Conservation (phyloP, 2,113 vertebrate genomes). For the Cololabis saira region DNA sequence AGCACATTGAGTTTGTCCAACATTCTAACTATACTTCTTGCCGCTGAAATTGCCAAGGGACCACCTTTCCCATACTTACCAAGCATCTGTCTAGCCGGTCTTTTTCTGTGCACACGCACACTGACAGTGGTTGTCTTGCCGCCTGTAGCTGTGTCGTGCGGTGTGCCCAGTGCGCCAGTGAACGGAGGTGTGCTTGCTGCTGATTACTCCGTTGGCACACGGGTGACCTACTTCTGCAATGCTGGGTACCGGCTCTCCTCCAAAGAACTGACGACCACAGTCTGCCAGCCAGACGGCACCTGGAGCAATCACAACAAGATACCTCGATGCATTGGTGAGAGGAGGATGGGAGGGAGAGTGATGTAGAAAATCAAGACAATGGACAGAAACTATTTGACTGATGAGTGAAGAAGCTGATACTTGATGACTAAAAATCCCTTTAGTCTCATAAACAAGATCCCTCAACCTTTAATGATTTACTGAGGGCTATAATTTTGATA, state of each 20-base stretch:
- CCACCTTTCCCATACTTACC: conserved; percentile 7
- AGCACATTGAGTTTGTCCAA: too few relatives aligned
- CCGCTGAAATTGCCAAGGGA: background rate
- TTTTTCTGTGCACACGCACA: conserved; percentile 22
- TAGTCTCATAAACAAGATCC: background rate
- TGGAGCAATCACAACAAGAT: conserved; percentile 99
- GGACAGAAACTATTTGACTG: background rate
- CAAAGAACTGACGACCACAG: conserved; percentile 92
- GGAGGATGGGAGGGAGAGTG: background rate
- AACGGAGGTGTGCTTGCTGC: conserved; percentile 94
- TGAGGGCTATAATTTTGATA: background rate
- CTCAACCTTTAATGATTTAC: background rate
- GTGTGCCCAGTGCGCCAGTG: conserved; percentile 89
- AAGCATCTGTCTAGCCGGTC: conserved; percentile 8
- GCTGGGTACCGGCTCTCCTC: conserved; percentile 93
- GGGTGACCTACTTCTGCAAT: conserved; percentile 94
- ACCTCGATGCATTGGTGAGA: conserved; percentile 94
- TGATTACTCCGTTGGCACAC: conserved; percentile 94
- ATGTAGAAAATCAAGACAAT: conserved; percentile 11
- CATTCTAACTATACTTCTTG: background rate
- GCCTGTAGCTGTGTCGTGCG: conserved; percentile 93
- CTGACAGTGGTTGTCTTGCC: conserved; percentile 32
- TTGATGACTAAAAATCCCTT: background rate
- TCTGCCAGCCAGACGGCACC: conserved; percentile 93
- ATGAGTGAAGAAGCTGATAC: background rate